Evolutionary conservation across 2,888 invertebrate genomes (phyloP).

Genomic region (Epistrophella euchroma): DNA sequence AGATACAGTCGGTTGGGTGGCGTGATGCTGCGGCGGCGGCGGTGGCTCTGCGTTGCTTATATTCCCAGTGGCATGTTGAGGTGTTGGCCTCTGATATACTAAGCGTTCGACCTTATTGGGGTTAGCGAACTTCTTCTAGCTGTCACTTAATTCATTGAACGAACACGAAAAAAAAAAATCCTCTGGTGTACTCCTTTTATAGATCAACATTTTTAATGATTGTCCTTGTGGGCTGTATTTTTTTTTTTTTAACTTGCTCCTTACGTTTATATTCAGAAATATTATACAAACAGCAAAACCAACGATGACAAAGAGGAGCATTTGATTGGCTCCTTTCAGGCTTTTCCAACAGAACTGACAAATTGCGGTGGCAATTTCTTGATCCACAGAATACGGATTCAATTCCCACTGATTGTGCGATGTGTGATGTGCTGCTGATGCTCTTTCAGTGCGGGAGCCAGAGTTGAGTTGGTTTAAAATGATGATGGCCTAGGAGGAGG

Average conservation of each 20-base stretch:
- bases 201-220: conserved; percentile 35
- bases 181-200: conserved; percentile 32
- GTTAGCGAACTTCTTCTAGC: conserved; percentile 54
- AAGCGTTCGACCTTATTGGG: conserved; percentile 48
- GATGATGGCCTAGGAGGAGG: conserved; percentile 54
- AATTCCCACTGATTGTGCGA: conserved; percentile 71
- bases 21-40: background rate
- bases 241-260: conserved; percentile 16
- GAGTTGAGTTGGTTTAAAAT: conserved; percentile 5
- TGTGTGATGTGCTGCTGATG: background rate
- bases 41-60: conserved; percentile 31
- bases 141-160: conserved; percentile 49
- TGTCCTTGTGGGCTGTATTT: conserved; percentile 50
- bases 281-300: conserved; percentile 24
- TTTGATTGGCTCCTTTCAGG: conserved; percentile 75
- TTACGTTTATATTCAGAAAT: conserved; percentile 8
- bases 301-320: conserved; percentile 47
- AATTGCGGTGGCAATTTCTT: conserved; percentile 75
- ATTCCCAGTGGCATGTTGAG: conserved; percentile 71
- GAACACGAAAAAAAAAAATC: conserved; percentile 16
- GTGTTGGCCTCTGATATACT: conserved; percentile 54
- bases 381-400: conserved; percentile 74
- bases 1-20: conserved; percentile 24
- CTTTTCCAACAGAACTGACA: conserved; percentile 61
- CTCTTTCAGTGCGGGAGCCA: conserved; percentile 13